Evolutionary conservation across 2,113 vertebrate species (phyloP), one percentile per base, ranked within the genome.

Genomic region (Pituophis catenifer): DNA sequence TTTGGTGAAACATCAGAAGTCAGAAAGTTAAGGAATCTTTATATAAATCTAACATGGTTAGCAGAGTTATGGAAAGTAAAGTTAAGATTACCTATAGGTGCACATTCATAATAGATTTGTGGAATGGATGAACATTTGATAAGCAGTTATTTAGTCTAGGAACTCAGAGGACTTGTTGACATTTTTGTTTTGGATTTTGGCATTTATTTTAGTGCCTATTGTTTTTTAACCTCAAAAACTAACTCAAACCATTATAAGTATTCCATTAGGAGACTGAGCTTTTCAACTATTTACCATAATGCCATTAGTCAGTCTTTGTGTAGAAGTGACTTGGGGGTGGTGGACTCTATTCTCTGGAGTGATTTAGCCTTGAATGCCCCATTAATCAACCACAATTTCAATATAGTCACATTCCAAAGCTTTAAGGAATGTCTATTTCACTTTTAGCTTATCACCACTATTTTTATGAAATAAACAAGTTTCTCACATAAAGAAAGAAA

Each of bases 391-490:
- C 23, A 13, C 24, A 10, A 65, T 62, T 87, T 59, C 5, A 59
- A 62, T 93, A 54, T 5, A 93, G 57, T 23, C 75, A 87, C 44
- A 90, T 90, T 93, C 89, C 89, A 93, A 52, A 50, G 21, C 54
- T 93, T 85, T 26, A 52, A 52, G 33, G 23, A 29, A 62, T 24
- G 26, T 8, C 10, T 94, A 86, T 87, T 90, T 92, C 29, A 12
- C 91, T 81, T 48, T 87, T 81, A 26, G 88, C n/a, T 81, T 59
- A 92, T 86, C 88, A 55, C 53, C 92, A 33, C 53, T 93, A 85
- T 58, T 92, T 53, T 81, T 89, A 44, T 48, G 89, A 93, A 44
- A 54, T 75, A 94, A 86, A 89, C 93, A 92, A 93, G 1, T 86
- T 94, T 10, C 70, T 11, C 24, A 1, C 57, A 15, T 5, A 88